Evolutionary conservation across 2,113 vertebrate species (phyloP).

Genomic region (Dryoscopus gambensis): DNA sequence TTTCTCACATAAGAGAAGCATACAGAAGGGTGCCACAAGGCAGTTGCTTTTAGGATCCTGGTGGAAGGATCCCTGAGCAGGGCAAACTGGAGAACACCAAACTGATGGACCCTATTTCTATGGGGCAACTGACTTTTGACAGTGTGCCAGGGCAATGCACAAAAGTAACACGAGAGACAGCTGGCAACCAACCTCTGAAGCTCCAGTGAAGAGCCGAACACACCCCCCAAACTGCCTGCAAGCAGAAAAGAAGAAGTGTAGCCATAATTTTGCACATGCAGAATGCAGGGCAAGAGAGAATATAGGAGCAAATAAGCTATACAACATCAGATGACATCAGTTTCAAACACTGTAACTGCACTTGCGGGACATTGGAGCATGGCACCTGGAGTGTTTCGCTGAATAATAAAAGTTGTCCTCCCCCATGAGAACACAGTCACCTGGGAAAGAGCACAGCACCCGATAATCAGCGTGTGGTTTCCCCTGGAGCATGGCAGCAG

Average conservation of each 20-base stretch:
- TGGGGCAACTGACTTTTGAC: neutral
- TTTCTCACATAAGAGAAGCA: neutral
- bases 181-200: neutral
- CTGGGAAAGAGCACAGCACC: neutral
- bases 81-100: neutral
- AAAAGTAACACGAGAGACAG: neutral
- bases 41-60: neutral
- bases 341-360: neutral
- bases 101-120: neutral
- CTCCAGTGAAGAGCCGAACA: neutral
- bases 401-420: neutral
- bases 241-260: neutral
- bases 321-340: neutral
- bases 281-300: neutral
- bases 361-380: neutral
- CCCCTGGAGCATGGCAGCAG: neutral
- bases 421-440: neutral
- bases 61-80: neutral
- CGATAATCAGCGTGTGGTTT: neutral
- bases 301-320: neutral
- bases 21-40: neutral
- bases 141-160: neutral
- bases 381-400: neutral
- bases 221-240: neutral
- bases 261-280: neutral